Percentiles rank a stretch among this genome's conserved stretches.
Conservation (phyloP, 2,113 vertebrate species). For the Ailuropoda melanoleuca region DNA sequence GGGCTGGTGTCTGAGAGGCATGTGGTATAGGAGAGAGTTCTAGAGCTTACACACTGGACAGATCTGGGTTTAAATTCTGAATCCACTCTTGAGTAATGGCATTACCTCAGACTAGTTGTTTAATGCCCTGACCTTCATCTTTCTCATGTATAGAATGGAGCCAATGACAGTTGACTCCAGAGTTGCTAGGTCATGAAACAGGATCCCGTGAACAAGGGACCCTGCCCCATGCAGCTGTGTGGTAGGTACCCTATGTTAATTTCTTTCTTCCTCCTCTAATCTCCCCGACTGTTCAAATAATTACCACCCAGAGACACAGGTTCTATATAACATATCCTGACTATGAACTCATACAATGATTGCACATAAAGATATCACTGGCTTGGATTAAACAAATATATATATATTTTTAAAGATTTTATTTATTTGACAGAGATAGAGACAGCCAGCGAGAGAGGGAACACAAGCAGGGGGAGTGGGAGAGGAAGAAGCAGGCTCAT, state of each 20-base stretch:
- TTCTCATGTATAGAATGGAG: background rate
- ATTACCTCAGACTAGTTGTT: background rate
- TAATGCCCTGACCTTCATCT: background rate
- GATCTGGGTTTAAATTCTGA: background rate
- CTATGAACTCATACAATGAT: background rate
- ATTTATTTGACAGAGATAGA: too few relatives aligned
- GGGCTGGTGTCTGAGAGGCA: background rate
- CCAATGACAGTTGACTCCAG: background rate
- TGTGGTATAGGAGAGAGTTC: background rate
- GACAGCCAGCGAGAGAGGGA: too few relatives aligned
- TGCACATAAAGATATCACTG: background rate
- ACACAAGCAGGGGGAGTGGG: too few relatives aligned
- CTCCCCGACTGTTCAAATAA: background rate
- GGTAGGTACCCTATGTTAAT: background rate
- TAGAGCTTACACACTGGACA: fast-evolving
- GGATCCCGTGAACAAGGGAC: too few relatives aligned
- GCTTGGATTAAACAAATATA: background rate
- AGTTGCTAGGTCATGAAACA: background rate
- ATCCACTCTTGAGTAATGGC: background rate
- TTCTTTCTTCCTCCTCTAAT: background rate
- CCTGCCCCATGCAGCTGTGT: background rate
- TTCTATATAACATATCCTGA: background rate
- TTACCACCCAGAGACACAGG: background rate
- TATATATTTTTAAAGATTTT: too few relatives aligned
- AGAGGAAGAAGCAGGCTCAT: too few relatives aligned